Percentiles rank a stretch among this genome's conserved stretches.
Evolutionary conservation across 2,888 invertebrate species (phyloP).

Genomic region (Nephrocerus scutellatus): DNA sequence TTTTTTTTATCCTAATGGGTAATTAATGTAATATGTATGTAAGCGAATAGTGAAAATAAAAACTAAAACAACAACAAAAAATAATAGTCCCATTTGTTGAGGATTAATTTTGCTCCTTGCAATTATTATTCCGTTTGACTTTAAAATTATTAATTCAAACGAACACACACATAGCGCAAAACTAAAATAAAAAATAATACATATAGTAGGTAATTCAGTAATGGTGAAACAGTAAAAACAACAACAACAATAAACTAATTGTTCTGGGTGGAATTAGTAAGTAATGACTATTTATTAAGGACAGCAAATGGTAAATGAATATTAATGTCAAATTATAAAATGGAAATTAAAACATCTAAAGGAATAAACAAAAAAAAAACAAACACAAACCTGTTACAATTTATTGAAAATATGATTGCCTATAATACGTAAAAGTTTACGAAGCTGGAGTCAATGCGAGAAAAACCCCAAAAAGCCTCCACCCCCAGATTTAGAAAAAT

Average conservation of each 20-base stretch:
- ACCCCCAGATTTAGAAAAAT: no score
- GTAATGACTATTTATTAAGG: constrained; percentile 27
- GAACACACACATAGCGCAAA: no score
- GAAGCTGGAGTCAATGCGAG: no score
- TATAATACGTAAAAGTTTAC: constrained; percentile 1
- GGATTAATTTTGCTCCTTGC: no score
- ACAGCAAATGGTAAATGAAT: constrained; percentile 32
- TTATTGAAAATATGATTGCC: constrained; percentile 3
- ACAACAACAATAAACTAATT: constrained; percentile 22
- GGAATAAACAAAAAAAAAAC: neutral
- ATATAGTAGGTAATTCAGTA: constrained; percentile 6
- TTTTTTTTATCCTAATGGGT: constrained; percentile 7
- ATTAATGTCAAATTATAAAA: constrained; percentile 3
- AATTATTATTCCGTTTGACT: no score
- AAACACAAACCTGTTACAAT: constrained; percentile 4
- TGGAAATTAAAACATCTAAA: neutral
- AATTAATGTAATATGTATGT: constrained; percentile 6
- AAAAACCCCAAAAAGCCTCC: no score
- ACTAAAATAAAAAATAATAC: constrained; percentile 9
- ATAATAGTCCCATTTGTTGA: neutral
- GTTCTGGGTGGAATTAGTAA: no score
- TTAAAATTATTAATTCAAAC: no score
- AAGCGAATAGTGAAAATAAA: constrained; percentile 2
- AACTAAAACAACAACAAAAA: constrained; percentile 4
- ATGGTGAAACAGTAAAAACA: constrained; percentile 6